Percentiles rank a stretch among this genome's conserved stretches.
Conservation (phyloP, 2,797 vertebrate genomes). For the Galago senegalensis region DNA sequence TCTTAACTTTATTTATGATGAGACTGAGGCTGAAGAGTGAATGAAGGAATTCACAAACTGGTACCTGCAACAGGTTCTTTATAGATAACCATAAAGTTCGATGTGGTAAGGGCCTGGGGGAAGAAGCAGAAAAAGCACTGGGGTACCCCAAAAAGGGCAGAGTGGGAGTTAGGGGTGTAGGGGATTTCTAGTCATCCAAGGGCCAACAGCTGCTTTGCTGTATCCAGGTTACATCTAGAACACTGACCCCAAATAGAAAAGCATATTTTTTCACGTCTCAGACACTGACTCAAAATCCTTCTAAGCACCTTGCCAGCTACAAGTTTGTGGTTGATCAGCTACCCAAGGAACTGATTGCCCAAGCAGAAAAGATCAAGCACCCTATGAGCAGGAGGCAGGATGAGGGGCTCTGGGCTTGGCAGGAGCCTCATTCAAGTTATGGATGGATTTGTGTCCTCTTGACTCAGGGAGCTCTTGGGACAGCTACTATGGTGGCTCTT, state of each 20-base stretch:
- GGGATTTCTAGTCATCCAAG: rapidly evolving
- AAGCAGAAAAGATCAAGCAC: neutral
- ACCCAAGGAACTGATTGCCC: neutral
- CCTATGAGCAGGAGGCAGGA: neutral
- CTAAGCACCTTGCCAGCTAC: neutral
- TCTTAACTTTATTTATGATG: neutral
- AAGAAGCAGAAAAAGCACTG: neutral
- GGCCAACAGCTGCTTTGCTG: neutral
- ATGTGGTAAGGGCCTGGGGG: neutral
- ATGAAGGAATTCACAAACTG: neutral
- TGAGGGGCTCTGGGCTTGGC: neutral
- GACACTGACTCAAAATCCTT: neutral
- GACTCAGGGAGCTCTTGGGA: neutral
- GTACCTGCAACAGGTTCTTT: neutral
- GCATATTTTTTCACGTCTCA: neutral
- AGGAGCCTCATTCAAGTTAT: neutral
- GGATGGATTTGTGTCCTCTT: neutral
- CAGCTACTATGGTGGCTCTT: neutral
- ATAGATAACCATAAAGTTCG: neutral
- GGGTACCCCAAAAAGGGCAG: neutral
- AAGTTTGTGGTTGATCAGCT: neutral
- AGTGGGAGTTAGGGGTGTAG: neutral
- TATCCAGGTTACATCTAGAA: neutral
- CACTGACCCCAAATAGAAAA: neutral
- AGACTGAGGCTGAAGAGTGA: neutral